Percentiles rank a stretch among this genome's conserved stretches.
phyloP scores from a whole-genome alignment of 2,888 invertebrate genomes.

The Aproaerema taeniolella region DNA sequence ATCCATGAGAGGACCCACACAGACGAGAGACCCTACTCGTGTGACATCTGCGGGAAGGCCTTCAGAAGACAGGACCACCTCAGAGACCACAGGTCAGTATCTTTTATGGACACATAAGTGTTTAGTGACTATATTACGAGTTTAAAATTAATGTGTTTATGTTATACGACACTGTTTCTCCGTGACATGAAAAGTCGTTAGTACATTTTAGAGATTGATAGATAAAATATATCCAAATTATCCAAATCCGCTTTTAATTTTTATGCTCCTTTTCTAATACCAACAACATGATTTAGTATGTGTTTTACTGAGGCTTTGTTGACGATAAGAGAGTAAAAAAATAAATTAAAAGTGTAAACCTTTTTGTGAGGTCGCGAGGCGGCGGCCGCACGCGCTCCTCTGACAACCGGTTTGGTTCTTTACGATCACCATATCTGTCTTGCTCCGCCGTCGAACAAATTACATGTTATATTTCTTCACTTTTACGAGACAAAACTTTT shows the following conservation, averaged over 20 bases:
- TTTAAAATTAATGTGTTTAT: slow-evolving; percentile 2
- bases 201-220: background rate
- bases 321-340: slow-evolving; percentile 64
- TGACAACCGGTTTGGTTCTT: slow-evolving; percentile 68
- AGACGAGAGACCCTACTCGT: slow-evolving; percentile 96
- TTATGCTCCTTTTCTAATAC: slow-evolving; percentile 51
- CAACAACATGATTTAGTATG: slow-evolving; percentile 61
- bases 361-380: slow-evolving; percentile 73
- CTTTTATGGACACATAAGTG: slow-evolving; percentile 18
- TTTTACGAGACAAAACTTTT: slow-evolving; percentile 69
- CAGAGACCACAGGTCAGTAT: slow-evolving; percentile 88
- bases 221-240: background rate
- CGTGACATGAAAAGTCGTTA: too few species aligned
- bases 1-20: slow-evolving; percentile 99
- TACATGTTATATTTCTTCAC: slow-evolving; percentile 75
- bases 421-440: slow-evolving; percentile 75
- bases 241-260: slow-evolving; percentile 51
- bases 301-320: slow-evolving; percentile 60
- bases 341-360: slow-evolving; percentile 65
- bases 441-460: slow-evolving; percentile 72
- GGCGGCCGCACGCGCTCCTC: slow-evolving; percentile 65
- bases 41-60: slow-evolving; percentile 97
- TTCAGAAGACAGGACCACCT: slow-evolving; percentile 97
- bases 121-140: slow-evolving; percentile 9
- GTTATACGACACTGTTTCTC: slow-evolving; percentile 6